phyloP scores from a whole-genome alignment of 2,888 invertebrate genomes.

The Opisthograptis luteolata region DNA sequence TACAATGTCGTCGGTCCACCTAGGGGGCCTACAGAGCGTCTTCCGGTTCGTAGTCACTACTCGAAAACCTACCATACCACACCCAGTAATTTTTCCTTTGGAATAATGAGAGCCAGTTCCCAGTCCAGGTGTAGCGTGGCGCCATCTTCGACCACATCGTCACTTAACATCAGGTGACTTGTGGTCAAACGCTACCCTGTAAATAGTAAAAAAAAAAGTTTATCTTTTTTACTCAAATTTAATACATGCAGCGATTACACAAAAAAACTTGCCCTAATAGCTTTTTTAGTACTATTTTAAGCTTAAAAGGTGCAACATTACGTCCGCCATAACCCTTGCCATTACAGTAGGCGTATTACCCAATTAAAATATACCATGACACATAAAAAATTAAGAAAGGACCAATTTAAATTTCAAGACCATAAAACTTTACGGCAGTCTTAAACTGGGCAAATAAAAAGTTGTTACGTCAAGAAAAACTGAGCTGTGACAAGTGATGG shows the following conservation, averaged over 20 bases:
- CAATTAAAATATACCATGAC: constrained; percentile 30
- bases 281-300: constrained; percentile 3
- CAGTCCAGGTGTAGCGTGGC: too few species aligned
- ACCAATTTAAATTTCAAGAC: constrained; percentile 28
- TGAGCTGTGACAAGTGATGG: constrained; percentile 15
- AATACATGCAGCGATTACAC: constrained; percentile 6
- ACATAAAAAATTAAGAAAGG: constrained; percentile 34
- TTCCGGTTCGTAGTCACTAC: too few species aligned
- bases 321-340: constrained; percentile 17
- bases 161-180: too few species aligned
- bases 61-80: too few species aligned
- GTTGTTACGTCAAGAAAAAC: constrained; percentile 29
- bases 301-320: constrained; percentile 19
- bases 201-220: too few species aligned
- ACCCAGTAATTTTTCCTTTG: too few species aligned
- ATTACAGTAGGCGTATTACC: constrained; percentile 15
- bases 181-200: too few species aligned
- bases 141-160: too few species aligned
- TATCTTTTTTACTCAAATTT: constrained; percentile 1
- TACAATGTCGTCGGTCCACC: too few species aligned
- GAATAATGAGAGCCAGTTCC: too few species aligned
- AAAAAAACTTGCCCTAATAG: constrained; percentile 8
- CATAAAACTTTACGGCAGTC: constrained; percentile 34
- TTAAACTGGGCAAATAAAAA: constrained; percentile 32
- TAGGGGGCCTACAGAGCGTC: too few species aligned